Base-by-base conservation (phyloP, 2,888 invertebrate genomes). In the Mycalesis mineus region DNA sequence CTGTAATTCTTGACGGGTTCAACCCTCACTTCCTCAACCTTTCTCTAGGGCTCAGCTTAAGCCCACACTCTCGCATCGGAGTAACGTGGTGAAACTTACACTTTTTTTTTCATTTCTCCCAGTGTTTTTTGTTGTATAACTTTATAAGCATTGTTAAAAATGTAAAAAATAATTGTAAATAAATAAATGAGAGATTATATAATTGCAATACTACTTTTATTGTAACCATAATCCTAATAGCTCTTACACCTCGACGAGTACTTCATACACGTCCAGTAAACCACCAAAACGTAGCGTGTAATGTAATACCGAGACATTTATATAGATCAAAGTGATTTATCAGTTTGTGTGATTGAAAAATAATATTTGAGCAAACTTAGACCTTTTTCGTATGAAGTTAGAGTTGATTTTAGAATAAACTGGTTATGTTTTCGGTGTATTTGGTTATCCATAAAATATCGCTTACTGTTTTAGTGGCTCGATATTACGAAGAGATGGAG, bases 321-420 rank as follows among this genome's bases (percentile, higher is more conserved):
- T 57, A 49, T 44, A 58, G 58, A 63, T 58, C 54, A 52, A 58
- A 55, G 58, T 56, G 62, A 63, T 61, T 58, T 63, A 61, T 60
- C 58, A 39, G 58, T 13, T 36, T 47, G 14, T 37, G 44, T 58
- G 61, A 61, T 61, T 61, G 58, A 50, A 56, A 58, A 42, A 40
- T 36, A 15, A 37, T 41, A 17, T n/a, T 29, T 9, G 8, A 22
- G 6, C 28, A 1, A 61, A 28, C 51, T 36, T 52, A 31, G 11
- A 29, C 7, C 42, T 37, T 58, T 22, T 8, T 0, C 0, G 0
- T 2, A n/a, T n/a, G 17, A 11, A 6, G 11, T 51, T 31, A 52
- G 15, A 33, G 33, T 33, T 33, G 22, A 11, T 33, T 52, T 42
- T 42, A 0, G n/a, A 11, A 7, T 42, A 9, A 13, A 14, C 15